Percentiles rank a stretch among this genome's conserved stretches.
Conservation (phyloP, 92 coral and sea anemone species). For the Parazoanthus atlanticus region DNA sequence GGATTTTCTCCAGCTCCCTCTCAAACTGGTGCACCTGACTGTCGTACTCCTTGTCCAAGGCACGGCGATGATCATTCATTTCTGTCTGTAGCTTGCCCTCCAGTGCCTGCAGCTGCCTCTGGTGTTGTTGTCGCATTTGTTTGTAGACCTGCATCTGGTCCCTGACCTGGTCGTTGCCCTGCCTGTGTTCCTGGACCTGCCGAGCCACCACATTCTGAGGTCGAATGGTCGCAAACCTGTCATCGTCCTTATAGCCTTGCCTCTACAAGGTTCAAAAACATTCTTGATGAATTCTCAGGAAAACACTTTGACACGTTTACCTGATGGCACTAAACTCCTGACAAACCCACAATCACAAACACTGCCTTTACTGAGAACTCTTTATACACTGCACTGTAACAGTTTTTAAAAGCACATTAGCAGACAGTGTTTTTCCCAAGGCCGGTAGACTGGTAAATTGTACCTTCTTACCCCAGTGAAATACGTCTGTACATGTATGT, state of each 20-base stretch:
- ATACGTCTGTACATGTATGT: no score
- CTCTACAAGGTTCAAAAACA: constrained; percentile 42
- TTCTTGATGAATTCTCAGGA: background rate
- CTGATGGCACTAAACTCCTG: background rate
- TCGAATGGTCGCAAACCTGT: constrained; percentile 96
- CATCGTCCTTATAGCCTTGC: constrained; percentile 81
- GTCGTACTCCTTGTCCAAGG: constrained; percentile 91
- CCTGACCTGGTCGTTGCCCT: constrained; percentile 86
- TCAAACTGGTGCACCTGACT: constrained; percentile 98
- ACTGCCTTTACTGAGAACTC: background rate
- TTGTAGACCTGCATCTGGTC: constrained; percentile 97
- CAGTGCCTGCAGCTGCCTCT: constrained; percentile 79
- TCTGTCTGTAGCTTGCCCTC: constrained; percentile 87
- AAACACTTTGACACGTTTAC: background rate
- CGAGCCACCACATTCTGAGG: constrained; percentile 96
- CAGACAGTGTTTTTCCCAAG: background rate
- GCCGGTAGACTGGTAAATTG: background rate
- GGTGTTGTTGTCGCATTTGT: constrained; percentile 93
- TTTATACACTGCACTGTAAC: no score
- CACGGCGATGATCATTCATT: constrained; percentile 95
- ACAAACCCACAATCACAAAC: background rate
- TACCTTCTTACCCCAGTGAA: background rate
- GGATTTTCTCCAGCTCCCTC: constrained; percentile 87
- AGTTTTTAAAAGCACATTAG: no score
- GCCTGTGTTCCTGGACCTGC: constrained; percentile 86